A percentile compares a stretch with the other conserved stretches of the same genome.
phyloP scores from a whole-genome alignment of 2,797 vertebrate genomes.

The Coluber constrictor region DNA sequence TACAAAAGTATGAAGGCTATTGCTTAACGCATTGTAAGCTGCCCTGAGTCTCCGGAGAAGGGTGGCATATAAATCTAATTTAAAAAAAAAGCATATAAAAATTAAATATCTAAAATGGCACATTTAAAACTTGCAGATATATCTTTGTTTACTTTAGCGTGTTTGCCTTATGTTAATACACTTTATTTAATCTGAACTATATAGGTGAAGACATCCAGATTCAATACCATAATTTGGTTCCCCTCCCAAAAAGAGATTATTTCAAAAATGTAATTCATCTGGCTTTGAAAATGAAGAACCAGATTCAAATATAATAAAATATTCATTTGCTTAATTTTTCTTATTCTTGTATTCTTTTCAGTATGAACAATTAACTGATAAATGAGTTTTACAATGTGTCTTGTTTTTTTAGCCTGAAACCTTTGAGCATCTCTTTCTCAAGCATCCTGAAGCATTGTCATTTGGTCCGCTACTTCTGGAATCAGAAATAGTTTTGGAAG shows the following conservation, averaged over 20 bases:
- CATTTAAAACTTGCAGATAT: background rate
- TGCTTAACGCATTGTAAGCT: no score
- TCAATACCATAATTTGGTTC: background rate
- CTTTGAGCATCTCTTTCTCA: conserved; percentile 82
- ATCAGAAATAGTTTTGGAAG: conserved; percentile 81
- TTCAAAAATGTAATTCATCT: background rate
- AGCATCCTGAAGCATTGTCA: conserved; percentile 70
- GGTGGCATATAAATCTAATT: no score
- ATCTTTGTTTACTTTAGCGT: background rate
- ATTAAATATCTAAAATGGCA: background rate
- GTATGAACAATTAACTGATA: conserved; percentile 1
- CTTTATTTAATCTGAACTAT: background rate
- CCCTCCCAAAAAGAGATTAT: background rate
- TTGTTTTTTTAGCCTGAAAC: conserved; percentile 80
- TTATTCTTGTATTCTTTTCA: background rate
- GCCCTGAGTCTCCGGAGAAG: no score
- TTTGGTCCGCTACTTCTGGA: conserved; percentile 82
- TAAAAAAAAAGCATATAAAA: background rate
- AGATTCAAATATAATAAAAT: conserved; percentile 23
- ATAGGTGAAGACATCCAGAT: background rate
- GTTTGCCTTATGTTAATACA: background rate
- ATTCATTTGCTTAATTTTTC: background rate
- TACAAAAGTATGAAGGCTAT: no score
- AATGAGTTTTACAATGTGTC: conserved; percentile 57
- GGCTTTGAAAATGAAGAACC: conserved; percentile 1